A percentile compares a stretch with the other conserved stretches of the same genome.
These are phyloP conservation scores for Podiceps cristatus DNA, from an alignment of 2,113 vertebrate genomes.

Conservation along the genomic window DNA sequence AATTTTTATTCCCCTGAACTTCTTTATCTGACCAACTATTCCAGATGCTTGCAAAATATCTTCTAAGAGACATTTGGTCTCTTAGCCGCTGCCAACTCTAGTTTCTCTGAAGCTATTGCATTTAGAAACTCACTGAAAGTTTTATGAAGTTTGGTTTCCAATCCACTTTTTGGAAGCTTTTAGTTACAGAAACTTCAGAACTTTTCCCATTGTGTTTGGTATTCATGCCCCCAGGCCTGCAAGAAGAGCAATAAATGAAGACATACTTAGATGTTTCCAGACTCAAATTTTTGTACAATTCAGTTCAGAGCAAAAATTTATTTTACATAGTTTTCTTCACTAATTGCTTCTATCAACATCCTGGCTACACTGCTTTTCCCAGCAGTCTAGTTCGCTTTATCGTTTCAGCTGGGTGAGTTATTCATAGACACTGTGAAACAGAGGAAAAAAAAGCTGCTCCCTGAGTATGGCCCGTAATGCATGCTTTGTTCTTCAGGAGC, in stretches of 20 bases:
- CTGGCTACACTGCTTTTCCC: not conserved
- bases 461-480: not conserved
- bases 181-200: slow-evolving; percentile 24
- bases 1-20: not conserved
- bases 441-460: not conserved
- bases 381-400: not conserved
- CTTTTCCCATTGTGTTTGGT: slow-evolving; percentile 28
- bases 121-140: not conserved
- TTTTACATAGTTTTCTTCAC: not conserved
- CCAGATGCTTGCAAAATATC: slow-evolving; percentile 8
- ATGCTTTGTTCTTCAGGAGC: not conserved
- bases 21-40: not conserved
- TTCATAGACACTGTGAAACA: not conserved
- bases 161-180: slow-evolving; percentile 11
- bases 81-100: not conserved
- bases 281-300: not conserved
- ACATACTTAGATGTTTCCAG: slow-evolving; percentile 6
- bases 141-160: not conserved
- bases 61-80: not conserved
- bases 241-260: slow-evolving; percentile 34
- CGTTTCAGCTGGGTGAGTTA: not conserved
- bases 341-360: not conserved
- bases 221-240: not conserved
- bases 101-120: slow-evolving; percentile 22
- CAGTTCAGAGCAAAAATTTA: not conserved